Evolutionary conservation across 2,888 invertebrate genomes (phyloP).

Genomic region (Pterobdella sp.): DNA sequence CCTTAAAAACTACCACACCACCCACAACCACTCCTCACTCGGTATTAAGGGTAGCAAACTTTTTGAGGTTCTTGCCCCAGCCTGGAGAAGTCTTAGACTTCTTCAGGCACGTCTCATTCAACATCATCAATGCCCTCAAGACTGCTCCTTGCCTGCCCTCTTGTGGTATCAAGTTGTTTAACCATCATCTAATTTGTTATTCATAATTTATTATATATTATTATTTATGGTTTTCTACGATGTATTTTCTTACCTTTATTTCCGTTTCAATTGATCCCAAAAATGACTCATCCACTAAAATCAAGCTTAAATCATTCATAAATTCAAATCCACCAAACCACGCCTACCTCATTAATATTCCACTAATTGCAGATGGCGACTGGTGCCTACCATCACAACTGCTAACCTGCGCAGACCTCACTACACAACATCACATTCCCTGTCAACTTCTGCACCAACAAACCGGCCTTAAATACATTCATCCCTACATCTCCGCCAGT

Average conservation of each 20-base stretch:
- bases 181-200: too few species aligned
- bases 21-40: too few species aligned
- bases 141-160: slow-evolving; percentile 46
- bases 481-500: slow-evolving; percentile 41
- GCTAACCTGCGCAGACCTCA: slow-evolving; percentile 42
- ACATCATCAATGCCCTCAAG: slow-evolving; percentile 44
- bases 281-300: too few species aligned
- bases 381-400: slow-evolving; percentile 49
- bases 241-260: too few species aligned
- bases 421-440: slow-evolving; percentile 44
- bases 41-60: slow-evolving; percentile 44
- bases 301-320: too few species aligned
- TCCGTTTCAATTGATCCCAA: too few species aligned
- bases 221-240: too few species aligned
- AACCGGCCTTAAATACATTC: slow-evolving; percentile 46
- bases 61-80: slow-evolving; percentile 48
- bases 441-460: slow-evolving; percentile 42
- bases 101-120: slow-evolving; percentile 47
- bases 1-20: too few species aligned
- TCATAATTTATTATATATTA: too few species aligned
- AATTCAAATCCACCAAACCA: background rate
- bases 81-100: slow-evolving; percentile 49
- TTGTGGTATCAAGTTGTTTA: too few species aligned
- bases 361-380: slow-evolving; percentile 32
- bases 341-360: background rate